A percentile compares a stretch with the other conserved stretches of the same genome.
Conservation (phyloP, 2,888 invertebrate species). For the Drosophila buzzatii region DNA sequence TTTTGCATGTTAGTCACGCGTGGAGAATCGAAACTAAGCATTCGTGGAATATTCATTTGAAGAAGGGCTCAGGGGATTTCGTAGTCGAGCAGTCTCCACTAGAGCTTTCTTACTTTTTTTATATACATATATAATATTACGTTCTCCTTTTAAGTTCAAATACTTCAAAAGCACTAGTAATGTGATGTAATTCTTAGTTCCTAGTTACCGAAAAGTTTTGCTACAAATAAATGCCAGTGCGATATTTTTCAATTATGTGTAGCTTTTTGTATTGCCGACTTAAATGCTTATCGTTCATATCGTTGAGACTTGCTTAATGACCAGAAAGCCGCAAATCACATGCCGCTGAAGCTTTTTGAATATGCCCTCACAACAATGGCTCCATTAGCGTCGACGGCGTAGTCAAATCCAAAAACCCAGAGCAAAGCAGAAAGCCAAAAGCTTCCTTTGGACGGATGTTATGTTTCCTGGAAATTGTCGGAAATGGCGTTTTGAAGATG, state of each 20-base stretch:
- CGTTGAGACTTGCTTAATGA: constrained; percentile 43
- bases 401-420: constrained; percentile 23
- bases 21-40: too few relatives aligned
- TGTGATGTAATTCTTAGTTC: too few relatives aligned
- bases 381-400: constrained; percentile 61
- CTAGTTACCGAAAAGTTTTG: too few relatives aligned
- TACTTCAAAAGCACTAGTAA: too few relatives aligned
- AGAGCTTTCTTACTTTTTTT: too few relatives aligned
- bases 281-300: constrained; percentile 24
- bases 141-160: too few relatives aligned
- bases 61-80: too few relatives aligned
- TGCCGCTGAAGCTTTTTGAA: constrained; percentile 28
- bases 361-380: constrained; percentile 54
- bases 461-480: constrained; percentile 72
- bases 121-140: too few relatives aligned
- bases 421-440: constrained; percentile 26
- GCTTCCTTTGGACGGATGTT: constrained; percentile 56
- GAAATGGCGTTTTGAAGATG: constrained; percentile 69
- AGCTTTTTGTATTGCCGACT: not conserved
- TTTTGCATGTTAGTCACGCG: too few relatives aligned
- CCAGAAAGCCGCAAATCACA: constrained; percentile 48
- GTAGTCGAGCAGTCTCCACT: too few relatives aligned
- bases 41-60: too few relatives aligned
- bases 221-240: too few relatives aligned
- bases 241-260: not conserved